Percentiles rank a stretch among this genome's conserved stretches.
These are phyloP conservation scores for Rhopalosiphum maidis DNA, from an alignment of 1,140 invertebrate genomes.

Conservation along the genomic window DNA sequence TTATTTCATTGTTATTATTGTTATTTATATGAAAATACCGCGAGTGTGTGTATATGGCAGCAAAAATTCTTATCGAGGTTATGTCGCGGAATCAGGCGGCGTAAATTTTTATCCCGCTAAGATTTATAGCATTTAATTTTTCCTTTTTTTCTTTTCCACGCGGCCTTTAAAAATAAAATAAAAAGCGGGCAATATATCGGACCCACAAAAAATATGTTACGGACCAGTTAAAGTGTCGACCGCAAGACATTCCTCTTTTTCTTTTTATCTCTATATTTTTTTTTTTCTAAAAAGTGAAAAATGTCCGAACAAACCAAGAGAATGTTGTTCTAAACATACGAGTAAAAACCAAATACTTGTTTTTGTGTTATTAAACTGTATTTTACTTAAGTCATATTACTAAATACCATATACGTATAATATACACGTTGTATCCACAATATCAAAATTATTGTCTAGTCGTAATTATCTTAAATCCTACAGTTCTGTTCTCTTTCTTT, in stretches of 20 bases:
- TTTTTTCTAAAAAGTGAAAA: slow-evolving; percentile 51
- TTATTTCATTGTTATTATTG: slow-evolving; percentile 57
- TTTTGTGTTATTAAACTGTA: slow-evolving; percentile 36
- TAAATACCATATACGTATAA: not conserved
- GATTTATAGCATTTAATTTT: slow-evolving; percentile 53
- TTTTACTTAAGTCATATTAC: not conserved
- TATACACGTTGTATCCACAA: not conserved
- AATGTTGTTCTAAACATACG: not conserved
- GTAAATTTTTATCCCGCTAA: slow-evolving; percentile 55
- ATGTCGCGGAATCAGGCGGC: slow-evolving; percentile 50
- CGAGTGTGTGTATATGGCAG: slow-evolving; percentile 44
- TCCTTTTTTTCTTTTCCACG: not conserved
- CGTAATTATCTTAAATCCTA: not conserved
- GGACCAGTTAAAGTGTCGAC: slow-evolving; percentile 54
- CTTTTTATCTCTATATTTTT: slow-evolving; percentile 33
- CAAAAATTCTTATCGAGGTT: slow-evolving; percentile 57
- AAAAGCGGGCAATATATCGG: slow-evolving; percentile 30
- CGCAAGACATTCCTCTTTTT: slow-evolving; percentile 50
- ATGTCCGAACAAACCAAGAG: slow-evolving; percentile 1
- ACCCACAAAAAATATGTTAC: slow-evolving; percentile 54
- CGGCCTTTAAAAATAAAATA: slow-evolving; percentile 1
- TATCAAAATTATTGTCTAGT: not conserved
- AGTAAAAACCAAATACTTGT: slow-evolving; percentile 22
- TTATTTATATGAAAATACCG: slow-evolving; percentile 54
- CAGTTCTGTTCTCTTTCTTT: not conserved